Conservation (phyloP, 1,140 invertebrate genomes). For the Brachystomella parvula region DNA sequence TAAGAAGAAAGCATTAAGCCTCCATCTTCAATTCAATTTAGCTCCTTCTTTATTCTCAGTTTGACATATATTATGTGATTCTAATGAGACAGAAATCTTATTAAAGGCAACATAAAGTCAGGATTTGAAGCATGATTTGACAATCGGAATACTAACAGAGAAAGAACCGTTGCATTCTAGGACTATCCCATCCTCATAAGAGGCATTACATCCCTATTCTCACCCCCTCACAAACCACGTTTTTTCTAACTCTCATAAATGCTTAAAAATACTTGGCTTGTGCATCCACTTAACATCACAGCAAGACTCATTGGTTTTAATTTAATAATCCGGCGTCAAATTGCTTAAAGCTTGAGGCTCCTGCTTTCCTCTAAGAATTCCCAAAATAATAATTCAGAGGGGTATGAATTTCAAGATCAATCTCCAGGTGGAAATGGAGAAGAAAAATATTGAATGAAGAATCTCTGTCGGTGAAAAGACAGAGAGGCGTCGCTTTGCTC, state of each 20-base stretch:
- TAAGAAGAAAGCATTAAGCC: conserved; percentile 10
- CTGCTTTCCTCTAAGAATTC: too few species aligned
- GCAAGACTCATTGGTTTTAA: too few species aligned
- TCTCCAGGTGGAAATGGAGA: not conserved
- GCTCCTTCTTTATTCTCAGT: not conserved
- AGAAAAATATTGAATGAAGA: not conserved
- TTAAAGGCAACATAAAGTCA: not conserved
- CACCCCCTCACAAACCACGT: conserved; percentile 5
- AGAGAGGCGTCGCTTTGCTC: not conserved
- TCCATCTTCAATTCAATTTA: not conserved
- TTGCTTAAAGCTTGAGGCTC: too few species aligned
- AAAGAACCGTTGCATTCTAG: not conserved
- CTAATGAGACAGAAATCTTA: conserved; percentile 10
- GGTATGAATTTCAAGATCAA: too few species aligned
- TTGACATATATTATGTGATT: conserved; percentile 11
- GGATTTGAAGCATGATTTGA: not conserved
- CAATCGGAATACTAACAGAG: not conserved
- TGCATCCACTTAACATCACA: too few species aligned
- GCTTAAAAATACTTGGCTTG: too few species aligned
- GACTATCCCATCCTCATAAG: conserved; percentile 2
- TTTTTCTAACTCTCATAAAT: too few species aligned
- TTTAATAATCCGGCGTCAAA: too few species aligned
- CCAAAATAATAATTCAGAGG: too few species aligned
- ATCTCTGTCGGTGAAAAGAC: not conserved
- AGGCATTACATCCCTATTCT: conserved; percentile 5